These are phyloP conservation scores for Pica pica DNA, from an alignment of 2,113 vertebrate genomes.

Conservation along the genomic window DNA sequence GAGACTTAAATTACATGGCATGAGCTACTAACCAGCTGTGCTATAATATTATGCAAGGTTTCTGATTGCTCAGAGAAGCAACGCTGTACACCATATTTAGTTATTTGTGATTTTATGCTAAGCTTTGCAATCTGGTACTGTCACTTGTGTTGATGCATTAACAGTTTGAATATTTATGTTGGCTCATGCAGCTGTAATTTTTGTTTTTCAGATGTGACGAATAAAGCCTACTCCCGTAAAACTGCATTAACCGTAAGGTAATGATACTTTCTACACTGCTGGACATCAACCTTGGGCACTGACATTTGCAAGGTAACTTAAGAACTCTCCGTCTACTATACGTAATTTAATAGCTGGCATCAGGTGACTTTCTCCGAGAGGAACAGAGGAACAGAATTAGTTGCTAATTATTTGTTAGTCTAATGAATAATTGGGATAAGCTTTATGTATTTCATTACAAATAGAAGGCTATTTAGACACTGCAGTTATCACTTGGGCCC, in stretches of 20 bases:
- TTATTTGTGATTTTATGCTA: conserved; percentile 53
- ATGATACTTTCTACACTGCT: background rate
- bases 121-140: conserved; percentile 40
- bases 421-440: background rate
- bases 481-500: background rate
- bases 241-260: background rate
- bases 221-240: background rate
- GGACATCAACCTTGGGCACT: background rate
- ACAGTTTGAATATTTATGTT: conserved; percentile 9
- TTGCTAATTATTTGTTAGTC: background rate
- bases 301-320: background rate
- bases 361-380: background rate
- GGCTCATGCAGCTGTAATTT: background rate
- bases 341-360: background rate
- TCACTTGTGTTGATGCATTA: conserved; percentile 19
- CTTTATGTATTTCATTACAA: background rate
- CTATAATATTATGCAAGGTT: conserved; percentile 45
- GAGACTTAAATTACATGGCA: conserved; percentile 26
- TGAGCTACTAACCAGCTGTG: conserved; percentile 44
- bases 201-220: background rate
- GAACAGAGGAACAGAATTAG: background rate
- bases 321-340: background rate
- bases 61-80: conserved; percentile 44
- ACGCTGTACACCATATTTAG: background rate
- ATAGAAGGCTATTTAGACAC: background rate